Base-by-base conservation (phyloP, 2,888 invertebrate genomes). In the Agrochola macilenta region DNA sequence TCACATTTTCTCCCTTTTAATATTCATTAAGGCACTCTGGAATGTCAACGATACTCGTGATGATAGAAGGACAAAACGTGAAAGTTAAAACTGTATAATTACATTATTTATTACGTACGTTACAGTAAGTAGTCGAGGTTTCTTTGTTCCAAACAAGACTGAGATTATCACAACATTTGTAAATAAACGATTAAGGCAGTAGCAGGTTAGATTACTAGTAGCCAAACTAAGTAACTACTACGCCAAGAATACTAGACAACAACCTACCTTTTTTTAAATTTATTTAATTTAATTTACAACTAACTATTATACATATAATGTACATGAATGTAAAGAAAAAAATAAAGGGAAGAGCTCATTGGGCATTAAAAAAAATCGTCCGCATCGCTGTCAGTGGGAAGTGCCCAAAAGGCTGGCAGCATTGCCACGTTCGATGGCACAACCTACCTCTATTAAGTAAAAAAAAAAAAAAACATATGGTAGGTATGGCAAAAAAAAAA, bases 31-130 rank as follows among this genome's bases (percentile, higher is more conserved):
- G 54, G 66, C 70, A 64, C 63, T n/a, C 23, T 5, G 54, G 69
- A 78, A 64, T 71, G 82, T 57, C 43, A 52, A 58, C 64, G 35
- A 60, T 61, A 46, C 39, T 52, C 30, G 63, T 46, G 54, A 35
- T 17, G 57, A 23, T 63, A 17, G 69, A 57, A 35, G 69, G 61
- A 72, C 68, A 77, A 74, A 70, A 63, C 69, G 84, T 76, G 84
- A 84, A 88, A 87, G 88, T 88, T 78, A 70, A 52, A 60, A 75
- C 72, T 58, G 68, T 68, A 75, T 76, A 78, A 74, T 70, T 69
- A 77, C 64, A 84, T 65, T 69, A 69, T 77, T 74, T 71, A 84
- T 71, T 78, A 20, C 8, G 54, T n/a, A 57, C 43, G 72, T 74
- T 54, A 75, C 54, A 52, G 2, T 52, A 52, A 20, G n/a, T 63